Base-by-base conservation (phyloP, 2,113 vertebrate species). In the Percopsis transmontana region DNA sequence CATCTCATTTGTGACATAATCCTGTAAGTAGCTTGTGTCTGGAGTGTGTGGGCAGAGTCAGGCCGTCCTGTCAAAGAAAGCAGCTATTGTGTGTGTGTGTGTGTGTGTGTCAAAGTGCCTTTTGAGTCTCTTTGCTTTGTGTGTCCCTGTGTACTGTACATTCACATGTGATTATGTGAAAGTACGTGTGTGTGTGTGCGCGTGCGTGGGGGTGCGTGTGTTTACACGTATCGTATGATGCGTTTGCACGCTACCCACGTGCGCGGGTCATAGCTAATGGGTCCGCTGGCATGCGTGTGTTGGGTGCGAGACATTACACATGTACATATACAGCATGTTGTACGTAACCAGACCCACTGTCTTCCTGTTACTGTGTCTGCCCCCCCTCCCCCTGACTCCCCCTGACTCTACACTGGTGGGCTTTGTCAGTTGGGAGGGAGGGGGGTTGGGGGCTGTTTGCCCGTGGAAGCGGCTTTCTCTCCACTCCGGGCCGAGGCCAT, bases 11-110 rank as follows among this genome's bases (percentile, higher is more conserved):
- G 65, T 87, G 88, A 90, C 77, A 84, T 86, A 87, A 90, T 86
- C 77, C 77, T 68, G 70, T 68, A 68, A 67, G 68, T 76, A 77
- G 59, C 42, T 56, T 16, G 58, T 76, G 80, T 83, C 82, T 81
- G 77, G 67, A 79, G 84, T 82, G 77, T 78, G 78, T 70, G 68
- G 59, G 55, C 62, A 76, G 74, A 82, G 56, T 68, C 52, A 83
- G 88, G 87, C 87, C 85, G 88, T 79, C 79, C 78, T 80, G 88
- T 92, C 87, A 93, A 91, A 94, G 92, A 91, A 96, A 93, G 94
- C 83, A 81, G 86, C 91, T 91, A 93, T 94, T 96, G 93, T 95
- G 80, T 86, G 79, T 81, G 68, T 85, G 87, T 87, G 85, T 81
- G 40, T 72, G 47, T 24, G 40, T 24, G 42, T 54, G 80, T 64